Conservation (phyloP, 2,113 vertebrate species). For the Verasper variegatus region DNA sequence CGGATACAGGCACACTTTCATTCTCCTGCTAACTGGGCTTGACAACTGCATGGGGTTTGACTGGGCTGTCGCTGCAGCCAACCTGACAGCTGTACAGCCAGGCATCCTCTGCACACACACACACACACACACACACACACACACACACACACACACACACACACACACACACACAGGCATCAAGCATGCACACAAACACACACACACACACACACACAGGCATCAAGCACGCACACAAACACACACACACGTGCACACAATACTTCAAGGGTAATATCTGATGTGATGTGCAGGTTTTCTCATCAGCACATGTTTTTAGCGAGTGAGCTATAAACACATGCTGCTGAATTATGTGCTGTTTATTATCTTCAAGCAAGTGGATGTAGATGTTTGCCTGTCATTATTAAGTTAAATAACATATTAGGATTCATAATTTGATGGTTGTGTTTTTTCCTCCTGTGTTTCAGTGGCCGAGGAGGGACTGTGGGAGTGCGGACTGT, state of each 20-base stretch:
- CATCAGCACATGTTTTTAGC: slow-evolving; percentile 62
- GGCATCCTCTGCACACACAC: slow-evolving; percentile 42
- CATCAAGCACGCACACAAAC: slow-evolving; percentile 2
- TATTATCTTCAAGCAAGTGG: slow-evolving; percentile 50
- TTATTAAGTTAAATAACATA: background rate
- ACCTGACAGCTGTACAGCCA: slow-evolving; percentile 73
- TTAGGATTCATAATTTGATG: slow-evolving; percentile 2
- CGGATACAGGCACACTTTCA: slow-evolving; percentile 40
- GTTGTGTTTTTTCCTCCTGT: background rate
- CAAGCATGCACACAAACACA: too few species aligned
- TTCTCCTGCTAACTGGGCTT: slow-evolving; percentile 66
- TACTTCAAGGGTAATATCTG: slow-evolving; percentile 26
- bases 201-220: slow-evolving; percentile 2
- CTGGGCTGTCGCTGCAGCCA: slow-evolving; percentile 69
- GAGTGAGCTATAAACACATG: slow-evolving; percentile 42
- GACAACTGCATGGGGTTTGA: slow-evolving; percentile 77
- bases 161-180: slow-evolving; percentile 29
- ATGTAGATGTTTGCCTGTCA: slow-evolving; percentile 53
- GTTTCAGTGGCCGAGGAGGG: slow-evolving; percentile 95
- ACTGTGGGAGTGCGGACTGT: slow-evolving; percentile 97
- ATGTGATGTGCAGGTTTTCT: slow-evolving; percentile 56
- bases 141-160: too few species aligned
- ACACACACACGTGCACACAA: slow-evolving; percentile 12
- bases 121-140: too few species aligned
- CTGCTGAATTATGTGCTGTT: slow-evolving; percentile 47